Percentiles rank a stretch among this genome's conserved stretches.
These are phyloP conservation scores for Odontesthes bonariensis DNA, from an alignment of 2,113 vertebrate genomes.

Conservation along the genomic window DNA sequence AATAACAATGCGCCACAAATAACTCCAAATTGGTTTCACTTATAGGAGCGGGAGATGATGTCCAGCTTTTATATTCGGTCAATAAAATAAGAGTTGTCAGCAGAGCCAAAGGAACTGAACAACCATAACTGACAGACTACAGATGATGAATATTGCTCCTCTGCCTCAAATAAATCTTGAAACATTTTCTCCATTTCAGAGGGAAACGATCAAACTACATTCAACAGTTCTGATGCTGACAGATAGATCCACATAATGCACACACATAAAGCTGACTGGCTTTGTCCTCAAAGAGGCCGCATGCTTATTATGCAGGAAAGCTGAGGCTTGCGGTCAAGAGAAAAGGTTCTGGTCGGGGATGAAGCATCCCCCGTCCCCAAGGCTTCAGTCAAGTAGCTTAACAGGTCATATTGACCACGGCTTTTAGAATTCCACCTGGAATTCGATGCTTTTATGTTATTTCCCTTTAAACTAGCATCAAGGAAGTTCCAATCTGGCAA, in stretches of 20 bases:
- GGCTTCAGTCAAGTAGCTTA: conserved; percentile 51
- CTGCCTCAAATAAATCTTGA: neutral
- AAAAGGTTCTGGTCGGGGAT: conserved; percentile 60
- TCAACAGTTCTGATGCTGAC: neutral
- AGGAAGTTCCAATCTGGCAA: neutral
- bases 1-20: too few relatives aligned
- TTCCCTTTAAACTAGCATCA: neutral
- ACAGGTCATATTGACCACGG: conserved; percentile 10
- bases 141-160: neutral
- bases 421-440: conserved; percentile 32
- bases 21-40: too few relatives aligned
- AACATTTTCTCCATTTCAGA: too few relatives aligned
- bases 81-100: too few relatives aligned
- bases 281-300: conserved; percentile 12
- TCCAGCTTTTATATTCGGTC: too few relatives aligned
- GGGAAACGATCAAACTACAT: neutral
- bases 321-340: conserved; percentile 37
- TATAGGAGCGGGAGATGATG: too few relatives aligned
- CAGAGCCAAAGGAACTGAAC: too few relatives aligned
- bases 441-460: neutral
- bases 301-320: conserved; percentile 39
- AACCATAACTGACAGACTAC: neutral
- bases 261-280: conserved; percentile 6
- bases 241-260: conserved; percentile 21
- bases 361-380: conserved; percentile 37